Conservation (phyloP, 2,888 invertebrate species). For the Microchrysa polita region DNA sequence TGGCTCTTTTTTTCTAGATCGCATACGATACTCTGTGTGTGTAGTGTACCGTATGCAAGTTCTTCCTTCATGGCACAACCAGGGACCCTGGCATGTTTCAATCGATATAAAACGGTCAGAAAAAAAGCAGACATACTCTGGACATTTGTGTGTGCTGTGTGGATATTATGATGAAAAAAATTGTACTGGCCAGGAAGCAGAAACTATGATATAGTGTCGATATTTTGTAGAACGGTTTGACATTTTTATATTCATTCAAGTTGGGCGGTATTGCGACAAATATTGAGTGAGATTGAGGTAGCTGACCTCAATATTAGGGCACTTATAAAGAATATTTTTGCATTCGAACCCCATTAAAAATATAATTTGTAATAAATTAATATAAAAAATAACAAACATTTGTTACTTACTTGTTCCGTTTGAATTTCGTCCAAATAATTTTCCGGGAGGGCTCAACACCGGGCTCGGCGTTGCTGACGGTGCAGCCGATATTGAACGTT, state of each 20-base stretch:
- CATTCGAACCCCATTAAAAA: too few relatives aligned
- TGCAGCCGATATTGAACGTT: slow-evolving; percentile 61
- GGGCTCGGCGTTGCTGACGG: slow-evolving; percentile 64
- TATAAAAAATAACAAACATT: neutral
- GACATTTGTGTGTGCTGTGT: slow-evolving; percentile 33
- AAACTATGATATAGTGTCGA: neutral
- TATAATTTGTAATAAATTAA: neutral
- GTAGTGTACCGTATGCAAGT: slow-evolving; percentile 24
- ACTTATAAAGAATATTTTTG: too few relatives aligned
- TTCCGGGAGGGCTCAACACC: slow-evolving; percentile 62
- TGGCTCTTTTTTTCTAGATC: slow-evolving; percentile 52
- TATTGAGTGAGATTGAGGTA: too few relatives aligned
- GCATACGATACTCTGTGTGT: slow-evolving; percentile 29
- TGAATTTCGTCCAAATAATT: slow-evolving; percentile 63
- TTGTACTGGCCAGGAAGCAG: neutral
- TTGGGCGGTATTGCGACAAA: too few relatives aligned
- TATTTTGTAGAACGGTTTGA: neutral
- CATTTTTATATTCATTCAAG: too few relatives aligned
- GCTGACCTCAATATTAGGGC: too few relatives aligned
- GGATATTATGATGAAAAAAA: neutral
- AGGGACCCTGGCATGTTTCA: slow-evolving; percentile 36
- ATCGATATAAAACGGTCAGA: slow-evolving; percentile 47
- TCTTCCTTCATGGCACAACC: neutral
- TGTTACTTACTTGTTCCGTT: slow-evolving; percentile 64
- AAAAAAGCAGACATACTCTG: slow-evolving; percentile 29